Evolutionary conservation across 2,113 vertebrate species (phyloP).

Genomic region (Nycticryphes semicollaris): DNA sequence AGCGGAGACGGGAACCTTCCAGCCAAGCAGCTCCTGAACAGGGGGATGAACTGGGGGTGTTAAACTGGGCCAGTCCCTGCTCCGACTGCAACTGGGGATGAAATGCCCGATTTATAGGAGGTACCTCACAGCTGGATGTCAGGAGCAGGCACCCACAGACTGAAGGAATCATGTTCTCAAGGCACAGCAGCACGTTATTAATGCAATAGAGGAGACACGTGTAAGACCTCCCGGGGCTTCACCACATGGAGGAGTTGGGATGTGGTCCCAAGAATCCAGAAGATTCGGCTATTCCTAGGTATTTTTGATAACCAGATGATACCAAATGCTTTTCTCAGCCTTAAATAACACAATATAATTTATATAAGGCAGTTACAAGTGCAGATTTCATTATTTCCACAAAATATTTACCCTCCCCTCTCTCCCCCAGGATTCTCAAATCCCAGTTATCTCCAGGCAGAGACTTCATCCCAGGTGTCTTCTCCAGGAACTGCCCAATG

Average conservation of each 20-base stretch:
- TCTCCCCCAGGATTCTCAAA: not conserved
- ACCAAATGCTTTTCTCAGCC: not conserved
- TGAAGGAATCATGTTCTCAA: not conserved
- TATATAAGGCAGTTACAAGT: not conserved
- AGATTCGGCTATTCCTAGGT: not conserved
- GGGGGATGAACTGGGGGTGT: not conserved
- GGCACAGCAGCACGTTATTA: not conserved
- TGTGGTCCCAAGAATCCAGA: not conserved
- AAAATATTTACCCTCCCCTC: not conserved
- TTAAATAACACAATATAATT: not conserved
- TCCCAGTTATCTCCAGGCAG: not conserved
- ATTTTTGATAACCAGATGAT: not conserved
- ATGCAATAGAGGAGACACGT: rapidly evolving
- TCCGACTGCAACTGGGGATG: not conserved
- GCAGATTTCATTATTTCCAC: not conserved
- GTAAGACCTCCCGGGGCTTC: not conserved
- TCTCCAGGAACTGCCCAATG: not conserved
- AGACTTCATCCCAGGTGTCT: not conserved
- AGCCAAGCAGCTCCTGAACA: not conserved
- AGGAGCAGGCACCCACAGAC: not conserved
- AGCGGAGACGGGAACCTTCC: not conserved
- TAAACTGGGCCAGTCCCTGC: not conserved
- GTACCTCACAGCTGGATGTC: not conserved
- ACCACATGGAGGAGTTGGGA: not conserved
- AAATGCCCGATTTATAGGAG: not conserved